A percentile compares a stretch with the other conserved stretches of the same genome.
Conservation (phyloP, 1,140 invertebrate species). For the Megalopta genalis region DNA sequence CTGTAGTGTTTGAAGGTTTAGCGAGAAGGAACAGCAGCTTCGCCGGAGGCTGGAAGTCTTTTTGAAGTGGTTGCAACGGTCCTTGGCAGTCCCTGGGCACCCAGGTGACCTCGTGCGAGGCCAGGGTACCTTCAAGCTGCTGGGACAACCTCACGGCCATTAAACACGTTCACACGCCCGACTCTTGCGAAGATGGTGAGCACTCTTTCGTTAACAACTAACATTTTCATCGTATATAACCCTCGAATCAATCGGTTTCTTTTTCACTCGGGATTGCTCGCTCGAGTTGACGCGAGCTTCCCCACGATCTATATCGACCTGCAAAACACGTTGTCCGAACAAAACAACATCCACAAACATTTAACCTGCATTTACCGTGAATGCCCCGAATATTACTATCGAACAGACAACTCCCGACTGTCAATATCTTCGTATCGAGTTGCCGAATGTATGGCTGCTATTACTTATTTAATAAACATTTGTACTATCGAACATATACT, state of each 20-base stretch:
- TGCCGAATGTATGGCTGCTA: background rate
- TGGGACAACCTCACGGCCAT: constrained; percentile 52
- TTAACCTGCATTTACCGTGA: constrained; percentile 6
- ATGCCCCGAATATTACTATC: background rate
- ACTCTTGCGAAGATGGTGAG: constrained; percentile 74
- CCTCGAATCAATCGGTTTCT: background rate
- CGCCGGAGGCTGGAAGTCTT: constrained; percentile 69
- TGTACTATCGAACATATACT: too few relatives aligned
- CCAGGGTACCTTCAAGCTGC: constrained; percentile 63
- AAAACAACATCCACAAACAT: background rate
- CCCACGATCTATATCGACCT: too few relatives aligned
- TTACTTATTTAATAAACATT: too few relatives aligned
- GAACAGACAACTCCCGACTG: constrained; percentile 20
- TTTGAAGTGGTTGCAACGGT: constrained; percentile 66
- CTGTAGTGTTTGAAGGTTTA: constrained; percentile 66
- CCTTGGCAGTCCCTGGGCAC: constrained; percentile 70
- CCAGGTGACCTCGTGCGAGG: constrained; percentile 67
- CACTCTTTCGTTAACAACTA: constrained; percentile 2
- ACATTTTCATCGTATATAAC: constrained; percentile 29
- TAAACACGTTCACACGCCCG: constrained; percentile 64
- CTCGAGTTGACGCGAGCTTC: background rate
- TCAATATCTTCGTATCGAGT: constrained; percentile 51
- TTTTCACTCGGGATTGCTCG: background rate
- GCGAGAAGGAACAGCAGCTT: constrained; percentile 64
- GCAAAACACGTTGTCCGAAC: background rate